Evolutionary conservation across 2,113 vertebrate species (phyloP).

Genomic region (Brachypteracias leptosomus): DNA sequence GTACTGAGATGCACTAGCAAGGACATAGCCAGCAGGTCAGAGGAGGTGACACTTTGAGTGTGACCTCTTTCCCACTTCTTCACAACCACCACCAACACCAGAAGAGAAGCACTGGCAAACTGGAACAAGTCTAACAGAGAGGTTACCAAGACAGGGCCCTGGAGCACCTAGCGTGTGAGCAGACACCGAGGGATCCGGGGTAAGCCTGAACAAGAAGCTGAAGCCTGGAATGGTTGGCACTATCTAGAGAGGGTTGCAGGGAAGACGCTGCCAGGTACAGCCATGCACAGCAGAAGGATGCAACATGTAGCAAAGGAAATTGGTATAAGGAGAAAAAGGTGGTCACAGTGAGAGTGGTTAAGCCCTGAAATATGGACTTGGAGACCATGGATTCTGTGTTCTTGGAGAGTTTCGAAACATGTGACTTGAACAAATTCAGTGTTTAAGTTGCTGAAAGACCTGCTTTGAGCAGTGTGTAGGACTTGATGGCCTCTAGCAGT

Average conservation of each 20-base stretch:
- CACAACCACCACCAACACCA: no score
- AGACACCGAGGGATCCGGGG: not conserved
- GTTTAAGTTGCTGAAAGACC: not conserved
- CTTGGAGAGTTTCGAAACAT: not conserved
- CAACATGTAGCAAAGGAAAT: not conserved
- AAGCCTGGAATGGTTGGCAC: not conserved
- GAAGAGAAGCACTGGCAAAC: not conserved
- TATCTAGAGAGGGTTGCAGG: not conserved
- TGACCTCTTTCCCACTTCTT: not conserved
- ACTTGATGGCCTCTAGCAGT: not conserved
- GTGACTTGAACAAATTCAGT: not conserved
- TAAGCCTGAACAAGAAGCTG: not conserved
- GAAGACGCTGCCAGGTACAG: not conserved
- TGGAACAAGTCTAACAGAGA: not conserved
- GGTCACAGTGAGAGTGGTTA: not conserved
- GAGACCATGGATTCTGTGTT: not conserved
- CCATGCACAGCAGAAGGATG: not conserved
- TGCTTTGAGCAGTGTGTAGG: not conserved
- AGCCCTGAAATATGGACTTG: not conserved
- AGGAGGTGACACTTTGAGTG: no score
- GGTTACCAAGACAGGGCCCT: not conserved
- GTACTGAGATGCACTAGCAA: not conserved
- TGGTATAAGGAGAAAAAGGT: not conserved
- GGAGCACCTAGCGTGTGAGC: rapidly evolving
- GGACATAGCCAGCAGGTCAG: not conserved